Percentiles rank a stretch among this genome's conserved stretches.
Evolutionary conservation across 1,140 invertebrate species (phyloP).

Genomic region (Drosophila equinoxialis): DNA sequence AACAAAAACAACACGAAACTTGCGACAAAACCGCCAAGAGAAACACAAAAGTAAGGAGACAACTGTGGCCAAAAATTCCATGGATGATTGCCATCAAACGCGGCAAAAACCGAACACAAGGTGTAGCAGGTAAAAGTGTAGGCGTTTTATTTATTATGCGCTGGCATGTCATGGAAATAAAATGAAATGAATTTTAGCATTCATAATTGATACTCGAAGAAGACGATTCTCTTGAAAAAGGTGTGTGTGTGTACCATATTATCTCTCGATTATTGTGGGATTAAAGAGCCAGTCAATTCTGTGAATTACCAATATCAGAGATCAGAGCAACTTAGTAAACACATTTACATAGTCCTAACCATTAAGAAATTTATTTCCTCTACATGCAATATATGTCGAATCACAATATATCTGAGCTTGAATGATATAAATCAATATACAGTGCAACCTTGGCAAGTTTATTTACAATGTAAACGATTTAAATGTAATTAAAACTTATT

Average conservation of each 20-base stretch:
- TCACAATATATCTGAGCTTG: not conserved
- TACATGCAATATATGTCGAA: not conserved
- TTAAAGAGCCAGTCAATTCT: not conserved
- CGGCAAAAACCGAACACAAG: conserved; percentile 12
- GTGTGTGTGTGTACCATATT: not conserved
- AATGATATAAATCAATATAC: no score
- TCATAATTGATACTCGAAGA: conserved; percentile 11
- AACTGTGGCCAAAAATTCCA: conserved; percentile 19
- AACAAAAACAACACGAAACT: conserved; percentile 9
- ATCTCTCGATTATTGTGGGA: not conserved
- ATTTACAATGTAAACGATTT: no score
- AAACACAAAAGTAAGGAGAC: not conserved
- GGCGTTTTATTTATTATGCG: conserved; percentile 21
- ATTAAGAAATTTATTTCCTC: not conserved
- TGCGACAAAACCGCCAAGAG: conserved; percentile 9
- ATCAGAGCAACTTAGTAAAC: not conserved
- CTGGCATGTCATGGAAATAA: conserved; percentile 18
- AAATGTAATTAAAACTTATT: no score
- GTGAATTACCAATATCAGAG: not conserved
- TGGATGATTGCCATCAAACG: conserved; percentile 19
- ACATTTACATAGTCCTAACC: not conserved
- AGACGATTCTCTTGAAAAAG: conserved; percentile 17
- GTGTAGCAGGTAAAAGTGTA: conserved; percentile 17
- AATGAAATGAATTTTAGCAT: conserved; percentile 21
- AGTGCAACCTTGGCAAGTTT: not conserved